Conservation (phyloP, 1,140 invertebrate genomes). For the Aphaenogaster floridana region DNA sequence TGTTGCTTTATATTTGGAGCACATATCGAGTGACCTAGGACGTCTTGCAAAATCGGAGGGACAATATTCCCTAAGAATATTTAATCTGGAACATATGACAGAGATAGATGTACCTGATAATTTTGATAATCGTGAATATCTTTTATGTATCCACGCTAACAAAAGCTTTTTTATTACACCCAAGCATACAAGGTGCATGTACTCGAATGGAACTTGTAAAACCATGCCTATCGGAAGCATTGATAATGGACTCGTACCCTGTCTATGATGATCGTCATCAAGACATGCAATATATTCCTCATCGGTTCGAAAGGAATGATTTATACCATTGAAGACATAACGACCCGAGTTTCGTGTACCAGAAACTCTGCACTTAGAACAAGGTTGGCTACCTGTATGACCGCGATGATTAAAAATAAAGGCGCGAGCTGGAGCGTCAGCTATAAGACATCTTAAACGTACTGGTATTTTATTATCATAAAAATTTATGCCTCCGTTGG, state of each 20-base stretch:
- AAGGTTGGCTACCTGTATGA: too few relatives aligned
- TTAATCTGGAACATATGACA: conserved; percentile 9
- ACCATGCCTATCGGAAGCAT: not conserved
- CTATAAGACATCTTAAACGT: too few relatives aligned
- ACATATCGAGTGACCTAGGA: not conserved
- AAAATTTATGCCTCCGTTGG: not conserved
- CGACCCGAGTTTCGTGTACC: too few relatives aligned
- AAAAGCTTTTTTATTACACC: conserved; percentile 42
- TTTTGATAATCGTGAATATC: conserved; percentile 15
- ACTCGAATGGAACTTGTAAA: not conserved
- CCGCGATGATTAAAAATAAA: too few relatives aligned
- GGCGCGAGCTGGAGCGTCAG: too few relatives aligned
- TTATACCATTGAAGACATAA: too few relatives aligned
- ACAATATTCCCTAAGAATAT: conserved; percentile 26
- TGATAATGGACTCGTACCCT: not conserved
- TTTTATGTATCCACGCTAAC: conserved; percentile 18
- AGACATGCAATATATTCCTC: not conserved
- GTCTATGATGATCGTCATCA: not conserved
- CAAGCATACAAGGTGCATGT: conserved; percentile 47
- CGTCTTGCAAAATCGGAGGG: conserved; percentile 41
- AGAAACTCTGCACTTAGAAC: too few relatives aligned
- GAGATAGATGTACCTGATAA: conserved; percentile 3
- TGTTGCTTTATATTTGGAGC: conserved; percentile 19
- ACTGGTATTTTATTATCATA: too few relatives aligned
- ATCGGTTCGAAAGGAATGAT: not conserved